Percentiles rank a stretch among this genome's conserved stretches.
These are phyloP conservation scores for Agapetus fuscipes DNA, from an alignment of 2,888 invertebrate species.

Conservation along the genomic window DNA sequence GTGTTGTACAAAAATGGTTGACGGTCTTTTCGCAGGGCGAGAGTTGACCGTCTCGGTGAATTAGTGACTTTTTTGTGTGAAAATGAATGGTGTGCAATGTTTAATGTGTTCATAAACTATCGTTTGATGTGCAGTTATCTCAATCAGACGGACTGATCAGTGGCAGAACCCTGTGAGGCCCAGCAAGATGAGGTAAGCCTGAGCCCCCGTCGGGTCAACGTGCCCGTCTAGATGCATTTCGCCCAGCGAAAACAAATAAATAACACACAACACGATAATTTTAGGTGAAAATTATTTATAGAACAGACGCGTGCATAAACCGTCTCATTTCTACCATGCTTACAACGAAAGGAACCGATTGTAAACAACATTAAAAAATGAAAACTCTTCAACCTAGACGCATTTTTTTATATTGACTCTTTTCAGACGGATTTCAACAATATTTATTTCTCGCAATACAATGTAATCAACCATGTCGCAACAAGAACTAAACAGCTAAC, in stretches of 20 bases:
- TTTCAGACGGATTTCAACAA: no score
- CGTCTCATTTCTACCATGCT: no score
- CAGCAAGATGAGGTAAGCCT: constrained; percentile 16
- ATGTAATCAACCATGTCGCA: no score
- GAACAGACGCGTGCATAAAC: no score
- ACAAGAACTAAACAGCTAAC: no score
- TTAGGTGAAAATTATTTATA: constrained; percentile 14
- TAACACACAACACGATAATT: constrained; percentile 6
- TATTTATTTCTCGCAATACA: no score
- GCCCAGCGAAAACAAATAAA: constrained; percentile 16
- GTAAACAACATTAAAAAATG: no score
- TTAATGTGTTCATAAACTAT: constrained; percentile 13
- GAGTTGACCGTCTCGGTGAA: constrained; percentile 5
- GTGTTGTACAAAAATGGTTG: constrained; percentile 15
- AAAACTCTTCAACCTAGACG: no score
- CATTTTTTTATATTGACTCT: no score
- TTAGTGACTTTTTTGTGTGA: constrained; percentile 11
- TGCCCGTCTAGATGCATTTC: constrained; percentile 4
- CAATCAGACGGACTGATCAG: constrained; percentile 11
- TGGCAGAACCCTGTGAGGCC: constrained; percentile 9
- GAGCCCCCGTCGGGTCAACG: constrained; percentile 3
- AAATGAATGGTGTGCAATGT: constrained; percentile 15
- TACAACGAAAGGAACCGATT: no score
- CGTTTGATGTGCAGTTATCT: constrained; percentile 14
- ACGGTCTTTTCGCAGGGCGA: constrained; percentile 11